Evolutionary conservation across 2,888 invertebrate genomes (phyloP), one percentile per base, ranked within the genome.

Genomic region (Volucella inflata): DNA sequence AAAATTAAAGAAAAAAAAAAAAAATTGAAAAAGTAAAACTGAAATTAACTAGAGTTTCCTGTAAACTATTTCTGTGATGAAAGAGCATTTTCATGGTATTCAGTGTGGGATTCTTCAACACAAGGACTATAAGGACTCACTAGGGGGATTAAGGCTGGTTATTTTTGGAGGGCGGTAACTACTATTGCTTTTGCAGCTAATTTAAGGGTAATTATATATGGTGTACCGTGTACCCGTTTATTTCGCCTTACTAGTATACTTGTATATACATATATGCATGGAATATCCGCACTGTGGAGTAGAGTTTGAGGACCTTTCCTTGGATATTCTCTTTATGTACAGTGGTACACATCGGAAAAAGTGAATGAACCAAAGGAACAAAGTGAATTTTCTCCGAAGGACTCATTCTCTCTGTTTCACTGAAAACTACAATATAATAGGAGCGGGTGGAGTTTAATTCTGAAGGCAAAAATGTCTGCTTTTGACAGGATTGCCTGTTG

Each of bases 131-230:
- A 16, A 44, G n/a, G 12, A 62, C 46, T 14, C 12, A 44, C 44
- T 44, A n/a, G 44, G 44, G 44, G 44, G 53, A 12, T 51, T 17
- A 36, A 36, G 12, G 53, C 8, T 36, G 12, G 36, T 48, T n/a
- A n/a, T 38, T 16, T 74, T 62, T 67, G 53, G 79, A 17, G 57
- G 79, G 83, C 48, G 42, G 70, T 53, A 57, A 40, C 48, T 48
- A 60, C 3, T 53, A 48, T 70, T 65, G 67, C 8, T 53, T 48
- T 70, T 65, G 60, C 70, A 77, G 76, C 76, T 77, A 85, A 81
- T 85, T 85, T 81, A 81, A 77, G 76, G 76, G 72, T 85, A 85
- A 85, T 85, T 85, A 85, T 81, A 72, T 59, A 76, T 8, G 36
- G 8, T 44, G 36, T 59, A 60, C 80, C 38, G 65, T 75, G 62